These are phyloP conservation scores for Bruchidius siliquastri DNA, from an alignment of 2,888 invertebrate species.

Conservation along the genomic window DNA sequence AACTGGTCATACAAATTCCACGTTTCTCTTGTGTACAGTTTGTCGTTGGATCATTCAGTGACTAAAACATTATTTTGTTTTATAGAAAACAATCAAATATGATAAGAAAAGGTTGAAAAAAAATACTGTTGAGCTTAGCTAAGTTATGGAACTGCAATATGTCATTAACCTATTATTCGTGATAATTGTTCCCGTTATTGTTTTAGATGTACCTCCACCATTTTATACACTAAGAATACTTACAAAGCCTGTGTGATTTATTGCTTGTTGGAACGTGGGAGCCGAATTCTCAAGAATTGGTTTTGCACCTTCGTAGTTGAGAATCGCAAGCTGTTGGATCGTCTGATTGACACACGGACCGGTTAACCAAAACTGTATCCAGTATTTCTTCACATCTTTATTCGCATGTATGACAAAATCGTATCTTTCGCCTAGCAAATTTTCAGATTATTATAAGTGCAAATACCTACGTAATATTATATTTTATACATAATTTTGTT, in stretches of 20 bases:
- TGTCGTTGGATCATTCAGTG: neutral
- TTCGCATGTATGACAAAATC: constrained; percentile 64
- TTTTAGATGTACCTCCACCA: too few relatives aligned
- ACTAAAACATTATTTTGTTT: neutral
- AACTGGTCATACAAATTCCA: neutral
- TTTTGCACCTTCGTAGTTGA: neutral
- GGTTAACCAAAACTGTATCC: neutral
- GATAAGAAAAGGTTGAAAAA: too few relatives aligned
- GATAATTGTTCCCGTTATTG: too few relatives aligned
- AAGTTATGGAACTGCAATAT: too few relatives aligned
- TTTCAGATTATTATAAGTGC: too few relatives aligned
- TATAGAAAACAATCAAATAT: too few relatives aligned
- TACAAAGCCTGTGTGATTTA: neutral
- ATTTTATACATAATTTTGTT: neutral
- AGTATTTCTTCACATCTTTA: neutral
- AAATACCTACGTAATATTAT: too few relatives aligned
- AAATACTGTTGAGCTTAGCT: too few relatives aligned
- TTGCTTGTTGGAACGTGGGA: constrained; percentile 51
- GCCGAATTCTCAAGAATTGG: too few relatives aligned
- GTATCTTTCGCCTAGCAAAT: constrained; percentile 70
- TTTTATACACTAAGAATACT: neutral
- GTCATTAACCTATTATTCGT: too few relatives aligned
- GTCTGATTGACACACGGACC: neutral
- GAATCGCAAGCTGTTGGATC: neutral
- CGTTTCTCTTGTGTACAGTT: neutral